phyloP scores from a whole-genome alignment of 2,888 invertebrate species.

The Nomada flava region DNA sequence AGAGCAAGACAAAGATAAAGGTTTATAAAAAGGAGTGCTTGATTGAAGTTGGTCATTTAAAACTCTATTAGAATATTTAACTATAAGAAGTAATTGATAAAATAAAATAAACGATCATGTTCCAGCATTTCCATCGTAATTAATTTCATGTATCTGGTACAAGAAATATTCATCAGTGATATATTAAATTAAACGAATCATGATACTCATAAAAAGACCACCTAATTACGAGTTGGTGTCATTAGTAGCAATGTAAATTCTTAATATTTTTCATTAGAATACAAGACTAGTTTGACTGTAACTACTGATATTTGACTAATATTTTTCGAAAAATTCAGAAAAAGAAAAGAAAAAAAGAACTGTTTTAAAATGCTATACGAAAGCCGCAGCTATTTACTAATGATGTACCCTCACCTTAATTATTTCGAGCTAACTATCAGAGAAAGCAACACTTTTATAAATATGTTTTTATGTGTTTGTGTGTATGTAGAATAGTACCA shows the following conservation, averaged over 20 bases:
- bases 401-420: slow-evolving; percentile 50
- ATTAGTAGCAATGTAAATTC: background rate
- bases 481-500: slow-evolving; percentile 40
- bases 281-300: background rate
- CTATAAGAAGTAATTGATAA: background rate
- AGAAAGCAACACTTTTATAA: slow-evolving; percentile 33
- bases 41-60: slow-evolving; percentile 19
- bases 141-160: background rate
- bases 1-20: slow-evolving; percentile 65
- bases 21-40: slow-evolving; percentile 49
- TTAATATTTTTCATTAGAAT: background rate
- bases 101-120: too few species aligned
- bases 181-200: background rate
- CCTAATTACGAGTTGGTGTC: slow-evolving; percentile 1
- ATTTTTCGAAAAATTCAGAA: background rate
- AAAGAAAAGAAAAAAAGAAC: too few species aligned
- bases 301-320: background rate
- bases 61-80: background rate
- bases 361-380: slow-evolving; percentile 5
- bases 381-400: slow-evolving; percentile 33
- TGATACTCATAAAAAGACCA: slow-evolving; percentile 3
- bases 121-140: background rate
- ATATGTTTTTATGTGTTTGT: slow-evolving; percentile 11
- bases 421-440: slow-evolving; percentile 34
- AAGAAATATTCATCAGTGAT: background rate